phyloP scores from a whole-genome alignment of 2,888 invertebrate species.

The Gasteruption jaculator region DNA sequence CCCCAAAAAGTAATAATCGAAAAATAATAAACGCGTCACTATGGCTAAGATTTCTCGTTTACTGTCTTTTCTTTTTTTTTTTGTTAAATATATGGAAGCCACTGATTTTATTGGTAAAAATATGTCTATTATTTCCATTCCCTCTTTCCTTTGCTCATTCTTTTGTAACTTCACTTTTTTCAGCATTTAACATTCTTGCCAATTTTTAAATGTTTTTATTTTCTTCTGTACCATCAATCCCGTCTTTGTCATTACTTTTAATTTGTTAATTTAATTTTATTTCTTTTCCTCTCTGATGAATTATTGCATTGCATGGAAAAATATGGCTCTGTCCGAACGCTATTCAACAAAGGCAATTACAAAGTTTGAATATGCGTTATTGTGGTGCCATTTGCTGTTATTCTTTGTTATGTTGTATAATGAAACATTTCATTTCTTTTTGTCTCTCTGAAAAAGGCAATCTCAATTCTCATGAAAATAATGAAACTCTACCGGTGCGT shows the following conservation, averaged over 20 bases:
- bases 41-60: too few species aligned
- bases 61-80: too few species aligned
- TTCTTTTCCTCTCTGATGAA: slow-evolving; percentile 33
- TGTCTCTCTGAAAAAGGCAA: slow-evolving; percentile 41
- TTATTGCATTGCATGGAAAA: slow-evolving; percentile 51
- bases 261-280: slow-evolving; percentile 29
- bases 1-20: too few species aligned
- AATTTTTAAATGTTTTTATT: slow-evolving; percentile 33
- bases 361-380: slow-evolving; percentile 39
- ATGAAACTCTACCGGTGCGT: slow-evolving; percentile 14
- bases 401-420: too few species aligned
- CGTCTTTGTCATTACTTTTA: slow-evolving; percentile 19
- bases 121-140: too few species aligned
- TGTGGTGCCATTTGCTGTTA: slow-evolving; percentile 30
- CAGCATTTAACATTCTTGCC: slow-evolving; percentile 39
- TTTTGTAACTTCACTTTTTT: too few species aligned
- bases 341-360: slow-evolving; percentile 50
- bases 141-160: too few species aligned
- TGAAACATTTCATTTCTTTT: slow-evolving; percentile 35
- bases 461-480: slow-evolving; percentile 29
- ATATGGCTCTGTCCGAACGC: slow-evolving; percentile 50
- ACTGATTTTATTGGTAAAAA: too few species aligned
- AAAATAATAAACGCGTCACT: too few species aligned
- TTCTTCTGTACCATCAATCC: slow-evolving; percentile 22
- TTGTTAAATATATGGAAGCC: too few species aligned